A percentile compares a stretch with the other conserved stretches of the same genome.
phyloP scores from a whole-genome alignment of 2,888 invertebrate genomes.

The Lomographa bimaculata region DNA sequence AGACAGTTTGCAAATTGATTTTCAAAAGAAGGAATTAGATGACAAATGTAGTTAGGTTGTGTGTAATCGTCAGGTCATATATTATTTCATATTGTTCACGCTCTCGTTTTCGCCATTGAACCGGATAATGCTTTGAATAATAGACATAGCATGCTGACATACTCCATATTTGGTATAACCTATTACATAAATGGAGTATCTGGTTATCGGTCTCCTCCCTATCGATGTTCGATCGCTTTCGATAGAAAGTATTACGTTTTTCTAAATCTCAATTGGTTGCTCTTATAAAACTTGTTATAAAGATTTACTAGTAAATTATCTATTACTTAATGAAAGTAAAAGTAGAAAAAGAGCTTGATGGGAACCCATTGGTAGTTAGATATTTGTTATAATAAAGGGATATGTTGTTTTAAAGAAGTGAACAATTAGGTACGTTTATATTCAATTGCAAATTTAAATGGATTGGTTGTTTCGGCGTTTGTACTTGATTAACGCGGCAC shows the following conservation, averaged over 20 bases:
- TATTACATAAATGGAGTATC: slow-evolving; percentile 27
- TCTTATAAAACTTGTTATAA: slow-evolving; percentile 1
- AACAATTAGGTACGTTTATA: no score
- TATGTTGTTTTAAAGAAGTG: no score
- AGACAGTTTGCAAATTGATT: slow-evolving; percentile 20
- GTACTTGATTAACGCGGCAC: no score
- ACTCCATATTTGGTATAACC: slow-evolving; percentile 22
- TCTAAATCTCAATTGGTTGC: slow-evolving; percentile 2
- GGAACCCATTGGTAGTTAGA: no score
- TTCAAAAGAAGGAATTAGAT: slow-evolving; percentile 14
- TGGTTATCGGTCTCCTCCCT: slow-evolving; percentile 29
- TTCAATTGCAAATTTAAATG: no score
- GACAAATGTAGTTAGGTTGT: slow-evolving; percentile 18
- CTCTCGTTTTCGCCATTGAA: slow-evolving; percentile 25
- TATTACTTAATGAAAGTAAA: no score
- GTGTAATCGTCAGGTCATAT: slow-evolving; percentile 15
- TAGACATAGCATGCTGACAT: slow-evolving; percentile 12
- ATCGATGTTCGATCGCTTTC: slow-evolving; percentile 29
- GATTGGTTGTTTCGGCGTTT: no score
- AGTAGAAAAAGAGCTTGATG: no score
- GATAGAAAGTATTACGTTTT: slow-evolving; percentile 27
- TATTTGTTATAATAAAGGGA: no score
- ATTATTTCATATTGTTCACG: slow-evolving; percentile 22
- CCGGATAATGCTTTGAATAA: slow-evolving; percentile 21
- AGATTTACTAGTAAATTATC: no score